Percentiles rank a stretch among this genome's conserved stretches.
phyloP scores from a whole-genome alignment of 92 coral and sea anemone genomes.

The Diadumene lineata region DNA sequence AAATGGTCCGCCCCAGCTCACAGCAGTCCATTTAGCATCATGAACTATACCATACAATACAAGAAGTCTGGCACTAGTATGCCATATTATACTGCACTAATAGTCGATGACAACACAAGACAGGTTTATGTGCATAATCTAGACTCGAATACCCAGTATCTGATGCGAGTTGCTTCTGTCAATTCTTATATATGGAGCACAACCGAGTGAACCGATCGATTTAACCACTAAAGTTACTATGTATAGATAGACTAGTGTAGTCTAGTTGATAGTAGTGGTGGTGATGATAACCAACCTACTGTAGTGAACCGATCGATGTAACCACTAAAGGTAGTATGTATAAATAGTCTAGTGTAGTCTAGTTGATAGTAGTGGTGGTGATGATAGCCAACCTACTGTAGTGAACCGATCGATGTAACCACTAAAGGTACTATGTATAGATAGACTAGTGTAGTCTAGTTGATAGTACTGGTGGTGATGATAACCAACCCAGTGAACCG shows the following conservation, averaged over 20 bases:
- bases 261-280: too few relatives aligned
- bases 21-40: slow-evolving; percentile 13
- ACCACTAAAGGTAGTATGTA: too few relatives aligned
- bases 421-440: too few relatives aligned
- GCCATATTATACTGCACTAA: slow-evolving; percentile 14
- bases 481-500: too few relatives aligned
- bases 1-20: slow-evolving; percentile 28
- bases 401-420: too few relatives aligned
- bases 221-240: slow-evolving; percentile 23
- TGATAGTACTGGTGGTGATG: background rate
- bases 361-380: too few relatives aligned
- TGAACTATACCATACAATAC: slow-evolving; percentile 27
- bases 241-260: too few relatives aligned
- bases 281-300: too few relatives aligned
- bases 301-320: too few relatives aligned
- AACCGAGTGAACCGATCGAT: slow-evolving; percentile 7
- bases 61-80: slow-evolving; percentile 31
- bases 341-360: too few relatives aligned
- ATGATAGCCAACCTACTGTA: background rate
- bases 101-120: background rate
- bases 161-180: slow-evolving; percentile 13
- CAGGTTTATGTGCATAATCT: background rate
- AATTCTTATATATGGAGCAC: slow-evolving; percentile 17
- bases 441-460: too few relatives aligned
- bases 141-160: slow-evolving; percentile 20